Evolutionary conservation across 2,113 vertebrate species (phyloP).

Genomic region (Coregonus clupeaformis): DNA sequence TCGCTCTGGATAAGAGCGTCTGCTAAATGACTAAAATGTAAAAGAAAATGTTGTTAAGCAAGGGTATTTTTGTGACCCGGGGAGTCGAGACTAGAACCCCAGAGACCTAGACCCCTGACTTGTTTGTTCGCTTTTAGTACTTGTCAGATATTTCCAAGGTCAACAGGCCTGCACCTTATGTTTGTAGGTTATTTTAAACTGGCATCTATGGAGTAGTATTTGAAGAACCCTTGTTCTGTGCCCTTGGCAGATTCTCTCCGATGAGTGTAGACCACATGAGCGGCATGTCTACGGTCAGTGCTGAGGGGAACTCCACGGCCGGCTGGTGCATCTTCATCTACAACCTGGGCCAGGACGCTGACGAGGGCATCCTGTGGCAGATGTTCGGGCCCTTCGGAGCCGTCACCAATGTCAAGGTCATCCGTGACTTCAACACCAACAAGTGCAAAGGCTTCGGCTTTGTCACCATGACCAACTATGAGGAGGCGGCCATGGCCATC

Average conservation of each 20-base stretch:
- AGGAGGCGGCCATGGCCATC: slow-evolving; percentile 98
- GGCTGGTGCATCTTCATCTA: slow-evolving; percentile 99
- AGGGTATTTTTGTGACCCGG: no score
- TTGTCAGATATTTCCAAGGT: no score
- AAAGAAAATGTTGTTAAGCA: no score
- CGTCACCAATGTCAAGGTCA: slow-evolving; percentile 97
- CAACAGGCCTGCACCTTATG: no score
- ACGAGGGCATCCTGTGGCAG: slow-evolving; percentile 98
- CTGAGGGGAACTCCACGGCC: slow-evolving; percentile 82
- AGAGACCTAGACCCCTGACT: no score
- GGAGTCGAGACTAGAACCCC: no score
- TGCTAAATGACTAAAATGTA: no score
- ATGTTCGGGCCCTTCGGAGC: slow-evolving; percentile 98
- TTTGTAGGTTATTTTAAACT: no score
- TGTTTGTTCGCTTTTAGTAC: no score
- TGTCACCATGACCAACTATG: slow-evolving; percentile 98
- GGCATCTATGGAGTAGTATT: not conserved
- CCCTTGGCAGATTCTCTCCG: slow-evolving; percentile 88
- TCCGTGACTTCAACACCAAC: slow-evolving; percentile 98
- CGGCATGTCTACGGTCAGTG: slow-evolving; percentile 84
- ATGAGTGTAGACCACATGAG: slow-evolving; percentile 97
- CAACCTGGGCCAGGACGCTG: slow-evolving; percentile 93
- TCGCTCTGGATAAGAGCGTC: no score
- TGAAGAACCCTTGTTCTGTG: slow-evolving; percentile 1
- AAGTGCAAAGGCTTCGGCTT: slow-evolving; percentile 99